Percentiles rank a stretch among this genome's conserved stretches.
Conservation (phyloP, 2,888 invertebrate species). For the Antheraea yamamai region DNA sequence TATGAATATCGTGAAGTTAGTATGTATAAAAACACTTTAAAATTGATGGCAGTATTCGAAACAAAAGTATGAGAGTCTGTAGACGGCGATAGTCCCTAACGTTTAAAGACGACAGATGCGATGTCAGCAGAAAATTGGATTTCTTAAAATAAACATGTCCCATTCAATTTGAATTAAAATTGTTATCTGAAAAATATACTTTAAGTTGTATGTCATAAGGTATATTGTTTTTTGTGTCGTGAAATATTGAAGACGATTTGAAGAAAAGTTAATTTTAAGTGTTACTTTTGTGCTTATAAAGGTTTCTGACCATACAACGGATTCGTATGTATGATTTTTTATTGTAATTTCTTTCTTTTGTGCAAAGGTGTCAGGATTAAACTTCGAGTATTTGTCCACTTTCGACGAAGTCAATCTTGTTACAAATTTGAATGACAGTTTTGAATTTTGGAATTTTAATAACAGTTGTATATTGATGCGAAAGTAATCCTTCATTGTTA, state of each 20-base stretch:
- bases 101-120: constrained; percentile 81
- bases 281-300: constrained; percentile 67
- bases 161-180: constrained; percentile 64
- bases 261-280: constrained; percentile 76
- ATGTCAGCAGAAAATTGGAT: constrained; percentile 83
- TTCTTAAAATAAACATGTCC: constrained; percentile 82
- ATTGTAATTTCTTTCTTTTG: constrained; percentile 58
- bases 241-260: constrained; percentile 36
- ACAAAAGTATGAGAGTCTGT: constrained; percentile 72
- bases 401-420: constrained; percentile 61
- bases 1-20: not conserved
- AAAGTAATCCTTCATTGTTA: constrained; percentile 57
- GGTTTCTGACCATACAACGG: constrained; percentile 54
- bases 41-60: constrained; percentile 57
- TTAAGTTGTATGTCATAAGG: constrained; percentile 35
- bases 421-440: constrained; percentile 70
- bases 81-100: constrained; percentile 72
- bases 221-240: constrained; percentile 30
- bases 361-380: constrained; percentile 58
- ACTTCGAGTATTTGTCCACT: constrained; percentile 49
- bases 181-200: constrained; percentile 39
- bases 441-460: constrained; percentile 58
- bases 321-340: constrained; percentile 43
- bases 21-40: constrained; percentile 32
- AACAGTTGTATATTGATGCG: constrained; percentile 52